Percentiles rank a stretch among this genome's conserved stretches.
Evolutionary conservation across 2,797 vertebrate species (phyloP).

Genomic region (Bradypodion pumilum): DNA sequence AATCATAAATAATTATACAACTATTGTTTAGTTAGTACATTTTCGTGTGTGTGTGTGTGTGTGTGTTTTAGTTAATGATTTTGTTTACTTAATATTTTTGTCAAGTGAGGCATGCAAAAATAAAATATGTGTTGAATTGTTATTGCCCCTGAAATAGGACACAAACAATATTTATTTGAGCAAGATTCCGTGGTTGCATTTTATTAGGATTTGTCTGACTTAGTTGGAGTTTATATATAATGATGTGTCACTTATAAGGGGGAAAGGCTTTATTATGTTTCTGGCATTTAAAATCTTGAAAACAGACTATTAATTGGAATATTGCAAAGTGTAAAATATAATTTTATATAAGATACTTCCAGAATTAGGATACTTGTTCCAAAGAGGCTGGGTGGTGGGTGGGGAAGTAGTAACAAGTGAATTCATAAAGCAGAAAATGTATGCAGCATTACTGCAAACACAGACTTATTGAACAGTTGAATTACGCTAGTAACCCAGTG

Average conservation of each 20-base stretch:
- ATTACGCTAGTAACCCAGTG: not conserved
- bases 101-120: not conserved
- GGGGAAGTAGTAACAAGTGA: not conserved
- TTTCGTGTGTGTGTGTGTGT: not conserved
- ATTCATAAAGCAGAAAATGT: not conserved
- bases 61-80: not conserved
- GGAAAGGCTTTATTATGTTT: not conserved
- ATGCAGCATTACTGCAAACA: not conserved
- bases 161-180: not conserved
- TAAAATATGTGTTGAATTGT: not conserved
- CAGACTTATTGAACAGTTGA: slow-evolving; percentile 17
- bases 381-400: not conserved
- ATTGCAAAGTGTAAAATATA: not conserved
- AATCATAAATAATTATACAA: not conserved
- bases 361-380: not conserved
- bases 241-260: not conserved
- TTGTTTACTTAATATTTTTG: not conserved
- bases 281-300: not conserved
- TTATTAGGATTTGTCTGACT: not conserved
- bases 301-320: not conserved
- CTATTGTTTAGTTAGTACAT: not conserved
- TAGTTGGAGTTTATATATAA: not conserved
- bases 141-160: not conserved
- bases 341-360: not conserved
- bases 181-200: not conserved